phyloP scores from a whole-genome alignment of 1,140 invertebrate species.

The Drosophila pseudoananassae region DNA sequence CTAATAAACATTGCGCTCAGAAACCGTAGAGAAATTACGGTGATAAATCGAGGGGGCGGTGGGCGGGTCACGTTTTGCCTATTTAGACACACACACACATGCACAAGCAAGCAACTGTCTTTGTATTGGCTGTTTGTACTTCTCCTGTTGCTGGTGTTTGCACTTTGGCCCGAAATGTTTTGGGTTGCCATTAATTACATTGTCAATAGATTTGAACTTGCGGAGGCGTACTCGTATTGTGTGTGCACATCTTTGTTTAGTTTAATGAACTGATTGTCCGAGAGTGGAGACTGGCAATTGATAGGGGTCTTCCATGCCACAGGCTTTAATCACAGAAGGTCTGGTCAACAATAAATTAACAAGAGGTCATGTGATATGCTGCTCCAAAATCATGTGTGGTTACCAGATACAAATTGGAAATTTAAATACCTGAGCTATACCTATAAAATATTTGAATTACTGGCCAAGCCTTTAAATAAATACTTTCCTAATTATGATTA shows the following conservation, averaged over 20 bases:
- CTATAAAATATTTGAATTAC: too few relatives aligned
- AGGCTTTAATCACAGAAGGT: constrained; percentile 1
- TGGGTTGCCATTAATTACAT: constrained; percentile 68
- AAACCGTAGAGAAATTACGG: constrained; percentile 16
- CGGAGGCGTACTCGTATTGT: background rate
- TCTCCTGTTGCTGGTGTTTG: constrained; percentile 36
- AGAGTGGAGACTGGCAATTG: constrained; percentile 4
- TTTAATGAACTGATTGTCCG: constrained; percentile 32
- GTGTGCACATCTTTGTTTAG: constrained; percentile 28
- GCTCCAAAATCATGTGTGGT: background rate
- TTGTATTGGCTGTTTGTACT: constrained; percentile 32
- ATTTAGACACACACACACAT: constrained; percentile 34
- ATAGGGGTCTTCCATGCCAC: constrained; percentile 27
- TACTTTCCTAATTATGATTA: background rate
- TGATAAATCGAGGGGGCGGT: constrained; percentile 20
- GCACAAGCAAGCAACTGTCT: constrained; percentile 2
- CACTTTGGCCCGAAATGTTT: constrained; percentile 44
- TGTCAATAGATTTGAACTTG: constrained; percentile 57
- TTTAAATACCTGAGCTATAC: background rate
- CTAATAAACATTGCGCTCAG: constrained; percentile 56
- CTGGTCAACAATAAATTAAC: constrained; percentile 8
- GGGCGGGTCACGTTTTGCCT: constrained; percentile 47
- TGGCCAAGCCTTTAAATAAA: background rate
- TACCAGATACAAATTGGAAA: background rate
- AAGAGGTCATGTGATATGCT: background rate